Base-by-base conservation (phyloP, 2,888 invertebrate species). In the Dioctria linearis region DNA sequence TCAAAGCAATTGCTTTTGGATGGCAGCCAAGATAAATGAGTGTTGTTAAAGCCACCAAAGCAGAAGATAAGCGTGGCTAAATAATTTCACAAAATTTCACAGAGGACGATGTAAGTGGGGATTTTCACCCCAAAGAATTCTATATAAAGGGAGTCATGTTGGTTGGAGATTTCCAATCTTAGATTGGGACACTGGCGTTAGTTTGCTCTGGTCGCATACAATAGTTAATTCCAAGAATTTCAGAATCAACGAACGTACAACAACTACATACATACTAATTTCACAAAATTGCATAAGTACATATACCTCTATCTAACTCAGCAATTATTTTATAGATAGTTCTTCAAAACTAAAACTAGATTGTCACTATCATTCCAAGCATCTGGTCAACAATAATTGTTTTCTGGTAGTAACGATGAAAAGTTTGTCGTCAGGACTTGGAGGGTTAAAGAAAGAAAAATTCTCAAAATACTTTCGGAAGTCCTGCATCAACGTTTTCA, bases 1-100 rank as follows among this genome's bases (percentile, higher is more conserved):
- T 57, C 73, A 59, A 69, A 73, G 73, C 73, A 73, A 73, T 73
- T 73, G 73, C 73, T 57, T 57, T 54, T 43, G 57, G 73, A 42
- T 57, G 73, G 57, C 73, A 73, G 73, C 54, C 59, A 73, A 73
- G 59, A 73, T 73, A 73, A 73, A 73, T 73, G 73, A 57, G 3
- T 40, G 73, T 51, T 57, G 54, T 73, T 57, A 73, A 73, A 59
- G 39, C 43, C 59, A 25, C 73, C 51, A 73, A 73, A 73, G 73
- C 57, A 57, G 73, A 73, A 69, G 69, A 69, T 69, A 69, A 69
- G 69, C 69, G 69, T 69, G 69, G 69, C 69, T 69, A 69, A 69
- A 69, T 69, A 69, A 69, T 51, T 51, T 69, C 51, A 51, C 69
- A 46, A 69, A 69, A 69, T 69, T 69, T 69, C 51, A 51, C 51